Percentiles rank a stretch among this genome's conserved stretches.
phyloP scores from a whole-genome alignment of 2,113 vertebrate species.

The Hydrolagus affinis region DNA sequence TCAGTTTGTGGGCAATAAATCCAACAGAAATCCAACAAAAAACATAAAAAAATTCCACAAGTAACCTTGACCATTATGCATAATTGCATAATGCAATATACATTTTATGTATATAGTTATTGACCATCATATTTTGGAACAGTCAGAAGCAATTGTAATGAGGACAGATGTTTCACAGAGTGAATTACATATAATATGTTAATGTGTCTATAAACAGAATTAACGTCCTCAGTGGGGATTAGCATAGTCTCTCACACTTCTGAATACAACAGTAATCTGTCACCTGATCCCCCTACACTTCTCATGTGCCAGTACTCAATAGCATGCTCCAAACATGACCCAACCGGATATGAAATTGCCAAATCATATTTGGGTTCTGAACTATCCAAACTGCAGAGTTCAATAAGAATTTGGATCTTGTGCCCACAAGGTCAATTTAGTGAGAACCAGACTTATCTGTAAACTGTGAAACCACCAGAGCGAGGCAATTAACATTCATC shows the following conservation, averaged over 20 bases:
- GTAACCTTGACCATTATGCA: background rate
- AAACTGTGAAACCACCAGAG: too few species aligned
- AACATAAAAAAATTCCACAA: background rate
- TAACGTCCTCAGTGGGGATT: background rate
- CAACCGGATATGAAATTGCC: background rate
- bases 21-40: too few species aligned
- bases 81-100: too few species aligned
- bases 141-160: background rate
- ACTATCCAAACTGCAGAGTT: background rate
- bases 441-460: background rate
- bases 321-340: background rate
- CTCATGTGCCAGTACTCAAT: background rate
- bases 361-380: background rate
- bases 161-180: background rate
- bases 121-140: background rate
- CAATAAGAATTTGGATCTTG: background rate
- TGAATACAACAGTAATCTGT: background rate
- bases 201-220: background rate
- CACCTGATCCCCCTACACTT: background rate
- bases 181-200: background rate
- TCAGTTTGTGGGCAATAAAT: background rate
- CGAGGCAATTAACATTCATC: too few species aligned
- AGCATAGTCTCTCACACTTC: background rate
- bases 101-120: background rate
- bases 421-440: background rate